phyloP scores from a whole-genome alignment of 2,797 vertebrate genomes.

The Leptodactylus fallax region DNA sequence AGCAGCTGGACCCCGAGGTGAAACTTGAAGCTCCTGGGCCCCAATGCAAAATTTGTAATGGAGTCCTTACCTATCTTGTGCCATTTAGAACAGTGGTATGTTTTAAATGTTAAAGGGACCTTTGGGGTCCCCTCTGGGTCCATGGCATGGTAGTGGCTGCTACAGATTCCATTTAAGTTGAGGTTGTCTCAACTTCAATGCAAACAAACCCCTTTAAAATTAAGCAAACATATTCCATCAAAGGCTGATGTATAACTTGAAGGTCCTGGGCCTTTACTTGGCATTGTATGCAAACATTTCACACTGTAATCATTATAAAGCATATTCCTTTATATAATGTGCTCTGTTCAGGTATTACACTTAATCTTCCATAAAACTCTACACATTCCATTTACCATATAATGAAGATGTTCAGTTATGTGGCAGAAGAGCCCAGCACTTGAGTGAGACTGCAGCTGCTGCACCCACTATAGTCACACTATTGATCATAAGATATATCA shows the following conservation, averaged over 20 bases:
- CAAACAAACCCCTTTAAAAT: too few species aligned
- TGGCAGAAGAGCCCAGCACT: neutral
- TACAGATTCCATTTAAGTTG: too few species aligned
- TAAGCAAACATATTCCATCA: neutral
- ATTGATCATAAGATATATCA: neutral
- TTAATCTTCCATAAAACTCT: neutral
- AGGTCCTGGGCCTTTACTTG: neutral
- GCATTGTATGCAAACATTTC: neutral
- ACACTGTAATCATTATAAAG: neutral
- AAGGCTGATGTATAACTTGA: neutral
- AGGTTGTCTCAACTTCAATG: too few species aligned
- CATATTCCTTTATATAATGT: neutral
- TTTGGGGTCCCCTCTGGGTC: too few species aligned
- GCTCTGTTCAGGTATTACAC: too few species aligned
- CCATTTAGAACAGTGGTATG: too few species aligned
- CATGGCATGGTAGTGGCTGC: too few species aligned
- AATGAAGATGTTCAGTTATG: neutral
- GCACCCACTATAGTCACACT: neutral
- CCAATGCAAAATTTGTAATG: too few species aligned
- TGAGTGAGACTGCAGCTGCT: neutral
- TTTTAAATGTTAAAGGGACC: too few species aligned
- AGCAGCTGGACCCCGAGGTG: too few species aligned
- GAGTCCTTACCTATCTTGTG: too few species aligned
- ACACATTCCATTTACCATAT: neutral
- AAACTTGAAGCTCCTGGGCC: too few species aligned